These are phyloP conservation scores for Rutpela maculata DNA, from an alignment of 2,888 invertebrate species.

Conservation along the genomic window DNA sequence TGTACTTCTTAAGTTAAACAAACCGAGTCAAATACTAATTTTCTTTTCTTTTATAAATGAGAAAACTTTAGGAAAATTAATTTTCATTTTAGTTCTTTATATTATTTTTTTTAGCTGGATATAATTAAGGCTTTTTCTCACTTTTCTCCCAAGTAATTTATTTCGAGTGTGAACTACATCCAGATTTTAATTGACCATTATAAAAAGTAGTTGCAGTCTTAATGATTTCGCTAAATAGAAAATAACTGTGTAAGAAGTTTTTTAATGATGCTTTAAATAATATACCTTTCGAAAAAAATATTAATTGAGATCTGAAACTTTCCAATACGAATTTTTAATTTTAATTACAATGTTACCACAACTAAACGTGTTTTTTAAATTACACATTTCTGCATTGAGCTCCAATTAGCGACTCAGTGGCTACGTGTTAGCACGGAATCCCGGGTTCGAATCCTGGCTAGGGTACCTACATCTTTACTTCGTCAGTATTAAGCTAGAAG, in stretches of 20 bases:
- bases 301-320: too few relatives aligned
- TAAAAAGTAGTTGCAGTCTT: neutral
- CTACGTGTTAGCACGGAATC: too few relatives aligned
- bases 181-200: conserved; percentile 14
- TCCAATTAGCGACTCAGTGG: too few relatives aligned
- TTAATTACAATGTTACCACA: too few relatives aligned
- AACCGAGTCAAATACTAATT: conserved; percentile 61
- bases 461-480: too few relatives aligned
- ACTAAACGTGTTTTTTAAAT: too few relatives aligned
- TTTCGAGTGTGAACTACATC: neutral
- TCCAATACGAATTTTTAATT: too few relatives aligned
- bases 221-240: neutral
- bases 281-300: too few relatives aligned
- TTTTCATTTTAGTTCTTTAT: conserved; percentile 42
- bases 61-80: conserved; percentile 58
- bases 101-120: conserved; percentile 14
- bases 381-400: too few relatives aligned
- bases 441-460: too few relatives aligned
- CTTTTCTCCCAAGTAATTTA: conserved; percentile 9
- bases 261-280: too few relatives aligned
- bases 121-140: conserved; percentile 20
- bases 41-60: conserved; percentile 59
- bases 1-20: conserved; percentile 59
- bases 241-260: neutral
- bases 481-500: too few relatives aligned